These are phyloP conservation scores for Bufo bufo DNA, from an alignment of 2,113 vertebrate species.

Conservation along the genomic window DNA sequence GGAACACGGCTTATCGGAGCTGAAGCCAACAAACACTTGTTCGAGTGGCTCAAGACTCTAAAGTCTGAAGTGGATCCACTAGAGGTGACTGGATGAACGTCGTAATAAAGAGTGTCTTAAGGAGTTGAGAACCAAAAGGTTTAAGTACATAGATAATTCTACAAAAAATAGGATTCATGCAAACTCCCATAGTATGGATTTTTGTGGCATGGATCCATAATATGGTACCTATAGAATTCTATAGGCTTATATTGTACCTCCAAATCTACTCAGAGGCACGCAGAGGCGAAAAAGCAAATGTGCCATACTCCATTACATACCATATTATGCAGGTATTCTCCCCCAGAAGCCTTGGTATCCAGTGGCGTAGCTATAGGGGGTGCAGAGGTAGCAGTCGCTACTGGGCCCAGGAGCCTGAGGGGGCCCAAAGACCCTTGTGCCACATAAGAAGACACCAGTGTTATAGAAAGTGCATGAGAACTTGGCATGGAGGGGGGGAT, in stretches of 20 bases:
- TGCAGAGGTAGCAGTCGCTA: too few species aligned
- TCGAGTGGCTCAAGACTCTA: slow-evolving; percentile 27
- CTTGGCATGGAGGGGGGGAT: too few species aligned
- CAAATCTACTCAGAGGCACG: not conserved
- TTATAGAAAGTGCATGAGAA: too few species aligned
- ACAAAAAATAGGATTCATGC: not conserved
- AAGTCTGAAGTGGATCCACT: not conserved
- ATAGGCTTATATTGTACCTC: not conserved
- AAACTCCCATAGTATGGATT: not conserved
- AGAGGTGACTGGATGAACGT: not conserved
- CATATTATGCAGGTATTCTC: too few species aligned
- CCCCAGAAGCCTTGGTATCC: too few species aligned
- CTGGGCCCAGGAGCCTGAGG: too few species aligned
- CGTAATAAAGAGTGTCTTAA: not conserved
- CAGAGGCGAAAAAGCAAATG: not conserved
- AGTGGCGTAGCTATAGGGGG: too few species aligned
- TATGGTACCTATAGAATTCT: not conserved
- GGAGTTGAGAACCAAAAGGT: not conserved
- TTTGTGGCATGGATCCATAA: not conserved
- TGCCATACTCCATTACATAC: too few species aligned
- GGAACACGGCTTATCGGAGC: not conserved
- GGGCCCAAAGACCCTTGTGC: too few species aligned
- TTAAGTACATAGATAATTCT: too few species aligned
- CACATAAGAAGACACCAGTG: too few species aligned
- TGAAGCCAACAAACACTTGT: not conserved